Base-by-base conservation (phyloP, 2,113 vertebrate species). In the Mastomys coucha region DNA sequence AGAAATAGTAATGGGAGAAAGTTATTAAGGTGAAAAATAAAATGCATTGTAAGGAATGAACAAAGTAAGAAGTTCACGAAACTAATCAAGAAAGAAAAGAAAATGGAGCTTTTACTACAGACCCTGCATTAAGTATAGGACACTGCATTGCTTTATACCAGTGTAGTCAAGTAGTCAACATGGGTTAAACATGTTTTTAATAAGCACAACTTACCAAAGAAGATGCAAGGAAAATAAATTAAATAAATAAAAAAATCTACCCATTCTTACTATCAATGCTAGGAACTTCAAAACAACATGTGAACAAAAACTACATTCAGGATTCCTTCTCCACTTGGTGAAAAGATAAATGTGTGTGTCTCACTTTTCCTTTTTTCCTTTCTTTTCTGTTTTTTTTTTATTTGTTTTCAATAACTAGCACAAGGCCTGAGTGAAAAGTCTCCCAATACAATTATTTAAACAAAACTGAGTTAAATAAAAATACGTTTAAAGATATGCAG, bases 21-120 rank as follows among this genome's bases (percentile, higher is more conserved):
- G 33, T 78, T 45, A 33, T 36, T 12, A 85, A 95, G 65, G 26
- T 73, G 60, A 78, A 89, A 95, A 93, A 51, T 26, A 69, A 76
- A 88, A 65, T 84, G 2, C 11, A 67, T 20, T 5, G 20, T 1
- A 78, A 65, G 39, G 6, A 78, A 67, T 78, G 3, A 36, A 20
- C 14, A 72, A 33, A 28, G 9, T 53, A 76, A 88, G 11, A 95
- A 53, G 2, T 70, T 88, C 2, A 65, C 26, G 20, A 26, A 84
- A 63, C 58, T 56, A 53, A 80, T 80, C 7, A 22, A 80, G 33
- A 80, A 73, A 80, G 42, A 60, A 42, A 5, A 8, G n/a, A 36
- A 60, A 85, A 88, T 3, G 1, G 6, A 17, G 11, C 26, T 12
- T 4, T 95, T 19, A 69, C 26, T n/a, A 58, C 16, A 60, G n/a